phyloP scores from a whole-genome alignment of 2,888 invertebrate genomes.

The Pachliopta kotzebuea region DNA sequence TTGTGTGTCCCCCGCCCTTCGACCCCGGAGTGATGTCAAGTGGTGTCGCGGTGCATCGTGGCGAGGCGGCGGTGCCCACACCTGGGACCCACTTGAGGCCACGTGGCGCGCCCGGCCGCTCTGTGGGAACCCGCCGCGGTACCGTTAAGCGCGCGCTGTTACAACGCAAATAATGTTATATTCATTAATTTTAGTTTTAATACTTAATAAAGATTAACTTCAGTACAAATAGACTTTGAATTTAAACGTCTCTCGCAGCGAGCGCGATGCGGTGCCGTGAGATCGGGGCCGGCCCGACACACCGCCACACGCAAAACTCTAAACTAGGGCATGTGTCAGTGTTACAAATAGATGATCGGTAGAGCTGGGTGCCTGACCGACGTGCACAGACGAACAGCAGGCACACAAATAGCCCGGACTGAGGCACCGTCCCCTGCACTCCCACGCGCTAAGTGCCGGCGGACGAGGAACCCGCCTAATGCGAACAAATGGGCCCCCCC shows the following conservation, averaged over 20 bases:
- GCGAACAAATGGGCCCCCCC: constrained; percentile 29
- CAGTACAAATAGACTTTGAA: too few species aligned
- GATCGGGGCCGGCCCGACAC: too few species aligned
- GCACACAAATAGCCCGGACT: constrained; percentile 6
- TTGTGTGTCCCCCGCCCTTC: background rate
- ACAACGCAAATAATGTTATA: too few species aligned
- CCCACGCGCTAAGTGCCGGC: constrained; percentile 27
- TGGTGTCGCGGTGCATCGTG: constrained; percentile 1
- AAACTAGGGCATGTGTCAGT: too few species aligned
- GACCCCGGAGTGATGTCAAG: background rate
- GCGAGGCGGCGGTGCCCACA: constrained; percentile 40
- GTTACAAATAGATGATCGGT: constrained; percentile 1
- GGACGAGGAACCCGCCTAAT: constrained; percentile 21
- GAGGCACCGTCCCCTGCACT: too few species aligned
- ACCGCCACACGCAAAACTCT: too few species aligned
- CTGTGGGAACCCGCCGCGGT: constrained; percentile 20
- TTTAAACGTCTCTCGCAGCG: too few species aligned
- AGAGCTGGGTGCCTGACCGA: constrained; percentile 9
- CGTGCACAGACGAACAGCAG: constrained; percentile 11
- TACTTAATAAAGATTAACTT: too few species aligned
- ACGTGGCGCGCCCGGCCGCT: constrained; percentile 38
- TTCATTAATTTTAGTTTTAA: too few species aligned
- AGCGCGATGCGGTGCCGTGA: too few species aligned
- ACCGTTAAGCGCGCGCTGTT: constrained; percentile 7
- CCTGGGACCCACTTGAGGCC: constrained; percentile 48